Conservation (phyloP, 1,140 invertebrate species). For the Saccostrea cuccullata region DNA sequence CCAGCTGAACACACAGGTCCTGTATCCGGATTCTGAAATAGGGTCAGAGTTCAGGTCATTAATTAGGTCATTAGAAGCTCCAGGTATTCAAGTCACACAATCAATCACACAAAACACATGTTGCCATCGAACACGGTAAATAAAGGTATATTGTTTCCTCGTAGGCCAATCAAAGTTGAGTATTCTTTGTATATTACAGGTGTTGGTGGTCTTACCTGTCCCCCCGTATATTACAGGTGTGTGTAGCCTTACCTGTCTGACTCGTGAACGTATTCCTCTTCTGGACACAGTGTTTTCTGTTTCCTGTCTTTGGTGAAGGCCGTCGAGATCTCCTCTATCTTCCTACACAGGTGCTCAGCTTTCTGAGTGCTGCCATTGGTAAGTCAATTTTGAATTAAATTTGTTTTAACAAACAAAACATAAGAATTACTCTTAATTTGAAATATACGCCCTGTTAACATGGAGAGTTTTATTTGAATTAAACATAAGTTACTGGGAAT, state of each 20-base stretch:
- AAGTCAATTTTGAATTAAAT: neutral
- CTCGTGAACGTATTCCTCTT: constrained; percentile 48
- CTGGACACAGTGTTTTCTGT: constrained; percentile 39
- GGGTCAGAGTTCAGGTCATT: neutral
- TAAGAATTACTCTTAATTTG: too few relatives aligned
- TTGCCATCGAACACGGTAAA: too few relatives aligned
- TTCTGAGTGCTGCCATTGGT: constrained; percentile 14
- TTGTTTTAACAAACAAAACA: too few relatives aligned
- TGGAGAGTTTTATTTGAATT: too few relatives aligned
- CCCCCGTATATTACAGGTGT: too few relatives aligned
- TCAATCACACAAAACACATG: too few relatives aligned
- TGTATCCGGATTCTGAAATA: constrained; percentile 9
- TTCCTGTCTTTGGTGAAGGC: constrained; percentile 51
- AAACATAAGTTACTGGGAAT: too few relatives aligned
- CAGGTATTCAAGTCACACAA: too few relatives aligned
- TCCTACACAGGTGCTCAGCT: constrained; percentile 35
- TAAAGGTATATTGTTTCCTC: too few relatives aligned
- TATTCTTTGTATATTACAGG: too few relatives aligned
- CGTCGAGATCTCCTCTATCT: constrained; percentile 48
- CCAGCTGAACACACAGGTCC: constrained; percentile 45
- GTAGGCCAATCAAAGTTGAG: too few relatives aligned
- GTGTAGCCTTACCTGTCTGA: neutral
- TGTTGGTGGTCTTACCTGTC: neutral
- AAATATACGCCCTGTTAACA: too few relatives aligned
- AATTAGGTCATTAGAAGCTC: neutral